Evolutionary conservation across 1,140 invertebrate genomes (phyloP).

Genomic region (Scaptomyza montana): DNA sequence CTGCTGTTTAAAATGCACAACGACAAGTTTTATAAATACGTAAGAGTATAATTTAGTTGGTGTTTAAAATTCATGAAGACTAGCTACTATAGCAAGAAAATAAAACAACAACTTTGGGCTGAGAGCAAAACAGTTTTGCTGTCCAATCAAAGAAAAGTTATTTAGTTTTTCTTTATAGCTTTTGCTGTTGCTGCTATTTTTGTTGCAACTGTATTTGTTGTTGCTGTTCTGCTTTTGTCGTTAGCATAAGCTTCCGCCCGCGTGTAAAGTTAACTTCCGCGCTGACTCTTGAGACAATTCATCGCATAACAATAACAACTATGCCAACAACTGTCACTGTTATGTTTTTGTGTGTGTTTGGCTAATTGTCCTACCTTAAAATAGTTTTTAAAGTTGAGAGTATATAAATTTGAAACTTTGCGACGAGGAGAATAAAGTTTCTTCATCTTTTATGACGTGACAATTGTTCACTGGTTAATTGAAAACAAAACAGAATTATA

Average conservation of each 20-base stretch:
- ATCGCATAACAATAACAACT: constrained; percentile 54
- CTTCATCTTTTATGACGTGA: neutral
- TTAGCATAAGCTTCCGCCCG: constrained; percentile 58
- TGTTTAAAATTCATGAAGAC: constrained; percentile 68
- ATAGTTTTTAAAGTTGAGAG: neutral
- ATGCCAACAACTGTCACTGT: constrained; percentile 50
- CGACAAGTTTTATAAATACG: constrained; percentile 32
- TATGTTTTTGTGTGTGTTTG: neutral
- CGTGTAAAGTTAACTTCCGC: constrained; percentile 71
- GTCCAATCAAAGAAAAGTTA: constrained; percentile 65
- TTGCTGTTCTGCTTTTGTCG: neutral
- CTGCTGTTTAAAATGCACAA: constrained; percentile 63
- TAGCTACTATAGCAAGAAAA: constrained; percentile 27
- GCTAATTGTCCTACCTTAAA: constrained; percentile 1
- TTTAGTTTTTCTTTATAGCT: constrained; percentile 36
- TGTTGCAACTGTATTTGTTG: constrained; percentile 11
- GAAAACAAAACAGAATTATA: neutral
- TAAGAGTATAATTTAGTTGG: constrained; percentile 41
- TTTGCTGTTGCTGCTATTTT: too few relatives aligned
- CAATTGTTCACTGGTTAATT: neutral
- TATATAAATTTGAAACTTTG: neutral
- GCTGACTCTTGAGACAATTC: constrained; percentile 71
- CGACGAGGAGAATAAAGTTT: neutral
- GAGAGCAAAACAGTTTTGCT: constrained; percentile 59
- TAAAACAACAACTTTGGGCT: constrained; percentile 48